Evolutionary conservation across 2,113 vertebrate species (phyloP), one percentile per base, ranked within the genome.

Genomic region (Psilopogon haemacephalus): DNA sequence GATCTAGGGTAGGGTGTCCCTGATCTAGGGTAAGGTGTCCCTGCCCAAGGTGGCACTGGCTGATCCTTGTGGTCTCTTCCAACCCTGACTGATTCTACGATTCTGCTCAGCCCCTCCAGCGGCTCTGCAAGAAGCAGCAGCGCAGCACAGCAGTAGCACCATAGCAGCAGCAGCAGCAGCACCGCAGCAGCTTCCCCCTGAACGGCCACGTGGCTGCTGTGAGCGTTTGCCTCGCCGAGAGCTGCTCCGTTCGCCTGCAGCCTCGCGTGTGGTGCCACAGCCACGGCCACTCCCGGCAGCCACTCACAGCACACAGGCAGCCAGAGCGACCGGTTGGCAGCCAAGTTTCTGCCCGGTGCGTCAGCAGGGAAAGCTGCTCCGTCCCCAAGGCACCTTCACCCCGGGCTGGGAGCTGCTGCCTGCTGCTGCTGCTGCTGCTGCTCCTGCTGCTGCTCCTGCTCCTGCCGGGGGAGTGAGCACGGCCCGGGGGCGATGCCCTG

Each of bases 141-240:
- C 17, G 65, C 17, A 8, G 38, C 2, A 2, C n/a, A n/a, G n/a
- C n/a, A n/a, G n/a, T n/a, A n/a, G n/a, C n/a, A n/a, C n/a, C n/a
- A n/a, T n/a, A n/a, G n/a, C n/a, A n/a, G n/a, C n/a, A n/a, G n/a
- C n/a, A n/a, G n/a, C n/a, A n/a, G n/a, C n/a, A n/a, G n/a, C n/a
- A n/a, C n/a, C n/a, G 11, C 1, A 2, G 55, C 55, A 56, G 78
- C 19, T 14, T 55, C 74, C 73, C 74, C 89, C 65, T 59, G 24
- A 32, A 0, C 0, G 3, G 70, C 5, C 71, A 27, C 16, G 8
- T 55, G 56, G 38, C 46, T 2, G 1, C 71, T 16, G 38, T 1
- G 3, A 64, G 28, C 7, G 1, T 12, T 55, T 2, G 3, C 4
- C 1, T 55, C 56, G 28, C 69, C 1, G 1, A 77, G 86, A 56